Percentiles rank a stretch among this genome's conserved stretches.
These are phyloP conservation scores for Fregata magnificens DNA, from an alignment of 2,113 vertebrate genomes.

Conservation along the genomic window DNA sequence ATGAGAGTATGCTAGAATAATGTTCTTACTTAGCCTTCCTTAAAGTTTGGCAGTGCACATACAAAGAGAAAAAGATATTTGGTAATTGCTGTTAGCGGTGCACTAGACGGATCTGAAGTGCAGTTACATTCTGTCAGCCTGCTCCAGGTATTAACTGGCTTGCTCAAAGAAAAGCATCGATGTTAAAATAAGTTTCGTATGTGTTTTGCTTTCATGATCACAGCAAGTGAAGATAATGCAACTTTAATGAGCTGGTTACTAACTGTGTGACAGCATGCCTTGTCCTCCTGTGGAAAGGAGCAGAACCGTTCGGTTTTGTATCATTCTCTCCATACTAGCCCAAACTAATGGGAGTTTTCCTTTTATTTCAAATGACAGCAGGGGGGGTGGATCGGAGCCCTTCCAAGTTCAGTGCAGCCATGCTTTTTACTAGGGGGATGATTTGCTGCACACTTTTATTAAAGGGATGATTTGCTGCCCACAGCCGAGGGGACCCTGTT, in stretches of 20 bases:
- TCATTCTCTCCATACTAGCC: neutral
- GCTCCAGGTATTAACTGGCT: neutral
- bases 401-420: fast-evolving
- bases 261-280: neutral
- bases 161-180: neutral
- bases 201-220: neutral
- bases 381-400: neutral
- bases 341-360: fast-evolving
- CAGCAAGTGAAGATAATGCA: neutral
- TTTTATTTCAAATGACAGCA: neutral
- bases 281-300: neutral
- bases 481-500: neutral
- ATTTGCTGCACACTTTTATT: neutral
- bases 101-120: neutral
- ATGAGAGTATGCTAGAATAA: neutral
- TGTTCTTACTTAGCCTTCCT: neutral
- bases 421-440: fast-evolving
- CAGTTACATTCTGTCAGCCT: neutral
- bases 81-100: neutral
- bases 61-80: neutral
- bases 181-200: neutral
- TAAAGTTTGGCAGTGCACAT: neutral
- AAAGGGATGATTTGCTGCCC: neutral
- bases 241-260: neutral
- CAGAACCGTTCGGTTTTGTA: fast-evolving